Conservation (phyloP, 2,113 vertebrate genomes). For the Haemorhous mexicanus region DNA sequence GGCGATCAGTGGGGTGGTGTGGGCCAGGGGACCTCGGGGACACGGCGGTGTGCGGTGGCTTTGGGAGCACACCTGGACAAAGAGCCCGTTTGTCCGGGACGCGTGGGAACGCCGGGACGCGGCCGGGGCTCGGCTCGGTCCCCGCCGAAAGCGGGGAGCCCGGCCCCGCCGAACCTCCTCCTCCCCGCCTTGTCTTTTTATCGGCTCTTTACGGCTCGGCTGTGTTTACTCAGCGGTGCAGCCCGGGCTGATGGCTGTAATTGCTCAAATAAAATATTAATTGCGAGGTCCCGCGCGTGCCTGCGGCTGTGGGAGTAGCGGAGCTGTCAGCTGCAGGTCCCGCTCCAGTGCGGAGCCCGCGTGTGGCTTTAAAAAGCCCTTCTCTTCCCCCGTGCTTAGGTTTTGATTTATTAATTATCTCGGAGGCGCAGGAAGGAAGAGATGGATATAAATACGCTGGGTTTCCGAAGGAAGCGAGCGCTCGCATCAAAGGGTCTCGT, state of each 20-base stretch:
- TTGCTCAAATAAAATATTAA: slow-evolving; percentile 14
- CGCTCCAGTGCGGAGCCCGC: not conserved
- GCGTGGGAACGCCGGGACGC: not conserved
- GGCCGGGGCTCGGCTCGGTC: not conserved
- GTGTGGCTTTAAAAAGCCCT: rapidly evolving
- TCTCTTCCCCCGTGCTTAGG: not conserved
- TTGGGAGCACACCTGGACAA: not conserved
- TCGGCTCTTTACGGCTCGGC: not conserved
- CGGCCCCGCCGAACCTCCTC: not conserved
- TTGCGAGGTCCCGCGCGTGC: not conserved
- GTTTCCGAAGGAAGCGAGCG: slow-evolving; percentile 9
- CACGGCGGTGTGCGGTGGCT: not conserved
- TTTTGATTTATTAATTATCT: slow-evolving; percentile 31
- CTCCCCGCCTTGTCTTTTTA: not conserved
- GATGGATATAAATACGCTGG: not conserved
- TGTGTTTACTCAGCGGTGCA: not conserved
- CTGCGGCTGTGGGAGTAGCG: slow-evolving; percentile 41
- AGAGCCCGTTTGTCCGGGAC: not conserved
- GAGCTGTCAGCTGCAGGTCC: slow-evolving; percentile 29
- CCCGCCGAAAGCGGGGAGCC: not conserved
- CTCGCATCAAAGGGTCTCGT: slow-evolving; percentile 22
- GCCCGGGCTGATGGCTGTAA: not conserved
- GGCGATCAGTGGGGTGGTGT: rapidly evolving
- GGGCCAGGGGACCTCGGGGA: rapidly evolving
- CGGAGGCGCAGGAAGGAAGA: slow-evolving; percentile 45